Evolutionary conservation across 2,113 vertebrate species (phyloP).

Genomic region (Pampusana beccarii): DNA sequence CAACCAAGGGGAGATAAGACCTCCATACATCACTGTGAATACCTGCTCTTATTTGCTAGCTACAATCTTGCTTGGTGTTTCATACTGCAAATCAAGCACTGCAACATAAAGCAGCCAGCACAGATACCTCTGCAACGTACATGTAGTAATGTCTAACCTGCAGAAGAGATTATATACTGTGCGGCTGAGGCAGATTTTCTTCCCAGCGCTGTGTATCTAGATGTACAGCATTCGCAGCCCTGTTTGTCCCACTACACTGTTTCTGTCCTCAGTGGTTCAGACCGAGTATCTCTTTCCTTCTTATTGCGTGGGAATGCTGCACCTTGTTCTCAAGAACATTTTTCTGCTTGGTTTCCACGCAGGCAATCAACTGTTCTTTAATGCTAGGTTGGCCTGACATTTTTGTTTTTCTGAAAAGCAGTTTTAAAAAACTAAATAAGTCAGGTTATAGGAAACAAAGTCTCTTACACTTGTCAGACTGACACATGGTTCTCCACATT

Average conservation of each 20-base stretch:
- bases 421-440: neutral
- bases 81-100: conserved; percentile 33
- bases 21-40: conserved; percentile 8
- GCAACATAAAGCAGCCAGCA: conserved; percentile 28
- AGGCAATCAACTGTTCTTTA: neutral
- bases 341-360: neutral
- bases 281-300: neutral
- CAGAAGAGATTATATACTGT: neutral
- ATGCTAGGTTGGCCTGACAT: neutral
- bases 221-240: neutral
- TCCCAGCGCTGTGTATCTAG: neutral
- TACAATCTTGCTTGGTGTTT: conserved; percentile 41
- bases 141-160: conserved; percentile 35
- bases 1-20: neutral
- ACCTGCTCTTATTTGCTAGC: conserved; percentile 56
- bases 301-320: neutral
- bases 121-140: neutral
- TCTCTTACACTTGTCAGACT: neutral
- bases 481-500: neutral
- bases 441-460: neutral
- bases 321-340: neutral
- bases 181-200: neutral
- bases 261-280: neutral
- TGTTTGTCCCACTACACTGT: neutral
- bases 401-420: neutral